Evolutionary conservation across 2,113 vertebrate species (phyloP).

Genomic region (Cyrtonyx montezumae): DNA sequence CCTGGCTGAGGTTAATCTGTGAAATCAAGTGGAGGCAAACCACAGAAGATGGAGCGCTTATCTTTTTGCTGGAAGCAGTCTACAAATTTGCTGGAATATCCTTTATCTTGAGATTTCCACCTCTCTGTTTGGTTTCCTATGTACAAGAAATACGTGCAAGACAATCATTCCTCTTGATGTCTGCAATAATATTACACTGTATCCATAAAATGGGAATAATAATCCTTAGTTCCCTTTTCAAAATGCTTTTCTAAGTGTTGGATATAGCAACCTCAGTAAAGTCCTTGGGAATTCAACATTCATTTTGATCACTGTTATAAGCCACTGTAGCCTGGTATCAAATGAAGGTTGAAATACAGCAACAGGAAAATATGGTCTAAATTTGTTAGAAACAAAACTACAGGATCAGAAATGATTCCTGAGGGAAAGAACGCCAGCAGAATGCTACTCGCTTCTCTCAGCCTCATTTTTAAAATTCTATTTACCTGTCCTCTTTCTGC

Average conservation of each 20-base stretch:
- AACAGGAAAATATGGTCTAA: constrained; percentile 30
- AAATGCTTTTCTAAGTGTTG: constrained; percentile 25
- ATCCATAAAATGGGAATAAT: constrained; percentile 39
- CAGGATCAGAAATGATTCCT: constrained; percentile 35
- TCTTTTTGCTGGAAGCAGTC: neutral
- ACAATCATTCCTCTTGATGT: neutral
- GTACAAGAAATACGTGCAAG: neutral
- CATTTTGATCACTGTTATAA: constrained; percentile 44
- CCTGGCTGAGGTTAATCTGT: neutral
- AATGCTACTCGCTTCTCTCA: neutral
- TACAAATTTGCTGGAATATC: constrained; percentile 19
- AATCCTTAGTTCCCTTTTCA: constrained; percentile 16
- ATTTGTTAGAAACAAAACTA: constrained; percentile 40
- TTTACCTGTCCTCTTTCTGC: neutral
- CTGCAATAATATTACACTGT: neutral
- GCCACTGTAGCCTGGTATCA: constrained; percentile 1
- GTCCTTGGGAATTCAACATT: constrained; percentile 39
- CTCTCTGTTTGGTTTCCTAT: neutral
- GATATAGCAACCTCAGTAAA: neutral
- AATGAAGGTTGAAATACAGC: constrained; percentile 26
- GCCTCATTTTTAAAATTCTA: constrained; percentile 20
- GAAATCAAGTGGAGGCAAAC: constrained; percentile 15
- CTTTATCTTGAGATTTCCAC: constrained; percentile 20
- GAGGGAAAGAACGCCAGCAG: neutral
- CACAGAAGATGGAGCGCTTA: constrained; percentile 22